Conservation (phyloP, 1,140 invertebrate species). For the Xylocopa sonorina region DNA sequence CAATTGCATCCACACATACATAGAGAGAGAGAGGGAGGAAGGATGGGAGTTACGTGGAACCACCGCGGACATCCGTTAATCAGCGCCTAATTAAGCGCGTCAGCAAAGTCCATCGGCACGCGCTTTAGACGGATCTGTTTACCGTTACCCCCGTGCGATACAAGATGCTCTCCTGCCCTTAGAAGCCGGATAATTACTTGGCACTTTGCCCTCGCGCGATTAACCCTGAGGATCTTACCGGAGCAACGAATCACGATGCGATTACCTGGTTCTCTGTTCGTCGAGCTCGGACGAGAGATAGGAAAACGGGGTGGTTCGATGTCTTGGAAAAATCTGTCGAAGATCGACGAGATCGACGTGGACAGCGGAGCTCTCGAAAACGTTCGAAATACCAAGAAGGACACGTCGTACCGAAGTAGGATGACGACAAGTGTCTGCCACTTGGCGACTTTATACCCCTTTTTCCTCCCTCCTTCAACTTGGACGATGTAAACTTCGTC, state of each 20-base stretch:
- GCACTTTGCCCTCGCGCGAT: not conserved
- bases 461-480: not conserved
- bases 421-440: too few species aligned
- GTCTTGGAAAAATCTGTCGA: too few species aligned
- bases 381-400: too few species aligned
- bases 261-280: not conserved
- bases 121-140: constrained; percentile 34
- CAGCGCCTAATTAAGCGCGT: constrained; percentile 71
- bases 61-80: constrained; percentile 70
- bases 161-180: constrained; percentile 7
- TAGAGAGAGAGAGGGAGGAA: too few species aligned
- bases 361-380: too few species aligned
- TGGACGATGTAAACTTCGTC: not conserved
- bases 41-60: constrained; percentile 52
- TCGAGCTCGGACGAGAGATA: too few species aligned
- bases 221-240: not conserved
- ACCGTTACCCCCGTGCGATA: not conserved
- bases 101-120: constrained; percentile 65
- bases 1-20: constrained; percentile 61
- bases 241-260: not conserved
- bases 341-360: too few species aligned
- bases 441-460: not conserved
- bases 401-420: too few species aligned
- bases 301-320: too few species aligned
- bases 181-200: constrained; percentile 4